Evolutionary conservation across 2,797 vertebrate species (phyloP), one percentile per base, ranked within the genome.

Genomic region (Melanotaenia pygmaea): DNA sequence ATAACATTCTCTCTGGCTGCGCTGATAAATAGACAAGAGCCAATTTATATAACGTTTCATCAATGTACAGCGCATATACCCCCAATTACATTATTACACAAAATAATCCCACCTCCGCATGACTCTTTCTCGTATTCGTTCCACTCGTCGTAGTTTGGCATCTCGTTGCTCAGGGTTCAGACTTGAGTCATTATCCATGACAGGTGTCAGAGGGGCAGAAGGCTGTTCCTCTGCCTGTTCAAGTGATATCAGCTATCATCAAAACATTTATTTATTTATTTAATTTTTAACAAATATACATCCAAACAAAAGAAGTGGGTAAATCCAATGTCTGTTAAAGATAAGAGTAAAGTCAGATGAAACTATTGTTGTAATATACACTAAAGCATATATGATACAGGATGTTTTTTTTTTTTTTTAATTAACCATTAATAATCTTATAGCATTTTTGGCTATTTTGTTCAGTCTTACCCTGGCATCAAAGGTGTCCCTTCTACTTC

Each of bases 61-160:
- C 28, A 12, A n/a, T 0, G 8, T 16, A 16, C 16, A 35, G 7
- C 14, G 35, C 34, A 40, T 20, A 2, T 20, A 34, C 10, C 68
- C 53, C 37, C 3, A 71, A 72, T 59, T 57, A 40, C 34, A 68
- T n/a, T 26, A 26, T 47, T 47, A 13, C 34, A 37, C 7, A 38
- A 13, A 26, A 47, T 22, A 20, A 28, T 51, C 84, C 61, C 86
- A 93, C 94, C 94, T 95, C 59, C 85, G 79, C 40, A 93, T 85
- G 50, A 92, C 91, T 88, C 93, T 87, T 72, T 94, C 92, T 45
- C 92, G 79, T 79, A 95, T 94, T 40, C 91, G 88, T 67, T 95
- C 93, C 59, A 90, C 91, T 2, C 93, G 90, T 56, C 89, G 84
- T n/a, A 93, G 88, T 82, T 94, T 95, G 47, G 92, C 91, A 45